phyloP scores from a whole-genome alignment of 2,797 vertebrate species.

The Thamnophis elegans region DNA sequence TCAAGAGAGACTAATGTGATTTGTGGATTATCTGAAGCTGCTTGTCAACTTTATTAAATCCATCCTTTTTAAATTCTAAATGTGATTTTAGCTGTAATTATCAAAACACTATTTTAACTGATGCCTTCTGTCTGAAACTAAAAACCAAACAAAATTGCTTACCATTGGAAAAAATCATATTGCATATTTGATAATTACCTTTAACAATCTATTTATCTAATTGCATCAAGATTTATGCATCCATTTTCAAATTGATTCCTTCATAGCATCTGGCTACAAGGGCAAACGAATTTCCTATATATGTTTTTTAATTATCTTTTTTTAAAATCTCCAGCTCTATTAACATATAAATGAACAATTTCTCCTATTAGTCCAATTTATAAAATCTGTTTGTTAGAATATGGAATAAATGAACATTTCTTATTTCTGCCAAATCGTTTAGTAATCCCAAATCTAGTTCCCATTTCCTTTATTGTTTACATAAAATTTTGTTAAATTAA shows the following conservation, averaged over 20 bases:
- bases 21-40: not conserved
- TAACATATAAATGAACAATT: conserved; percentile 64
- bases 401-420: conserved; percentile 19
- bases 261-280: conserved; percentile 53
- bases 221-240: conserved; percentile 59
- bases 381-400: conserved; percentile 17
- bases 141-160: conserved; percentile 30
- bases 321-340: conserved; percentile 38
- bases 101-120: conserved; percentile 29
- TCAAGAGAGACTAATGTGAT: not conserved
- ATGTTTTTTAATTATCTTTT: conserved; percentile 62
- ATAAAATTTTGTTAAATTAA: not conserved
- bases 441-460: not conserved
- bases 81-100: conserved; percentile 1
- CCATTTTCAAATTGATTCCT: conserved; percentile 54
- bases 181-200: conserved; percentile 26
- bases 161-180: conserved; percentile 38
- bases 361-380: conserved; percentile 27
- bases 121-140: conserved; percentile 45
- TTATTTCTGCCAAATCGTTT: not conserved
- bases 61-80: not conserved
- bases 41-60: not conserved
- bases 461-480: not conserved
- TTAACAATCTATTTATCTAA: conserved; percentile 52
- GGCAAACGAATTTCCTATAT: conserved; percentile 61